phyloP scores from a whole-genome alignment of 53 echinoderm and acorn worm genomes.

The Temnopleurus reevesii region DNA sequence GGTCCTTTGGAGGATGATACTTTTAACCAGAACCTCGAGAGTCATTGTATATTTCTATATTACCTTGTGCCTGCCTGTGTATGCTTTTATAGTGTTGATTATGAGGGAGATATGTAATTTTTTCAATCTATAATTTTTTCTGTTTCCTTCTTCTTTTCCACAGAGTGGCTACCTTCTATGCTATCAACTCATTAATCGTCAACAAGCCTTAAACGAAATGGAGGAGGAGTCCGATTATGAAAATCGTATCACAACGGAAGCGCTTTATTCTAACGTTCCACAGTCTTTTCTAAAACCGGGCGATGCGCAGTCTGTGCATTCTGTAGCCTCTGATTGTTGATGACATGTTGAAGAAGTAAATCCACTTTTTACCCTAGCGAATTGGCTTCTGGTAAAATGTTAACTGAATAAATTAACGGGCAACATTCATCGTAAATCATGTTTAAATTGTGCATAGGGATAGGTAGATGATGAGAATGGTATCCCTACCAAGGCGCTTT shows the following conservation, averaged over 20 bases:
- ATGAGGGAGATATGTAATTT: too few relatives aligned
- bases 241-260: background rate
- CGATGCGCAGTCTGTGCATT: background rate
- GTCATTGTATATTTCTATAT: too few relatives aligned
- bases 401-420: too few relatives aligned
- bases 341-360: background rate
- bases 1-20: too few relatives aligned
- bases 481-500: too few relatives aligned
- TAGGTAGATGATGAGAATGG: too few relatives aligned
- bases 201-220: background rate
- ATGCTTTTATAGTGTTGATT: background rate
- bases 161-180: slow-evolving; percentile 42
- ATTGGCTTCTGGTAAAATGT: too few relatives aligned
- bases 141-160: background rate
- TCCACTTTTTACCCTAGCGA: too few relatives aligned
- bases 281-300: background rate
- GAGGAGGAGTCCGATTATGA: slow-evolving; percentile 35
- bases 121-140: background rate
- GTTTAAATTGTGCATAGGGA: too few relatives aligned
- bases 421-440: too few relatives aligned
- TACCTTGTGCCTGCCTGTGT: background rate
- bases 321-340: slow-evolving; percentile 3
- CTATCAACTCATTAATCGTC: slow-evolving; percentile 11
- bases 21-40: too few relatives aligned
- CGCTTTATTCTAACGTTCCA: slow-evolving; percentile 9